phyloP scores from a whole-genome alignment of 2,113 vertebrate genomes.

The Nicator chloris region DNA sequence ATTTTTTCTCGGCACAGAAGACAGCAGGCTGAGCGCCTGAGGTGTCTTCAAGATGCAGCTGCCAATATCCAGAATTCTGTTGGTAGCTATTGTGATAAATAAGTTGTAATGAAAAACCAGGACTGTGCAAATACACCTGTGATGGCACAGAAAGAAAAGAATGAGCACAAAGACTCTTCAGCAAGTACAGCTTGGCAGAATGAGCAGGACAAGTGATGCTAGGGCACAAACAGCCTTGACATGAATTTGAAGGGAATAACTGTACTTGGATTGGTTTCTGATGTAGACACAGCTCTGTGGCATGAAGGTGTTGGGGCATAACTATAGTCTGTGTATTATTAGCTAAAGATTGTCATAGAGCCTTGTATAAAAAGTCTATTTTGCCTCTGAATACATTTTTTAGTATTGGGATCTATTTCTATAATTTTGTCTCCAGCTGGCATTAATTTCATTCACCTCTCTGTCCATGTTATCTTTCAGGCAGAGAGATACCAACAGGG shows the following conservation, averaged over 20 bases:
- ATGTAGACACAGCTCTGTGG: neutral
- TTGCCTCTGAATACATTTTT: neutral
- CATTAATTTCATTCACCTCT: neutral
- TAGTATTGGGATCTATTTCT: neutral
- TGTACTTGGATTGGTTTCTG: neutral
- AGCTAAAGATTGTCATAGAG: neutral
- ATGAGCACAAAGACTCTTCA: neutral
- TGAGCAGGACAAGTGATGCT: neutral
- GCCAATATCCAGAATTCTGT: neutral
- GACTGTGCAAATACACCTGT: neutral
- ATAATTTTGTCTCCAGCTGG: neutral
- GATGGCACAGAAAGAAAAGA: neutral
- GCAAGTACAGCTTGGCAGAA: neutral
- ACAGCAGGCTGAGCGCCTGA: neutral
- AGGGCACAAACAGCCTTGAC: neutral
- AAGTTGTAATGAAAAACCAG: neutral
- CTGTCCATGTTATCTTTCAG: neutral
- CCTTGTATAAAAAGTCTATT: neutral
- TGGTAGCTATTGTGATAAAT: neutral
- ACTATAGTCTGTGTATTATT: neutral
- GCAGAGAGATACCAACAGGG: neutral
- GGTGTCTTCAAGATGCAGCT: neutral
- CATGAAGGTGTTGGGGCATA: neutral
- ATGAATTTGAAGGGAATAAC: neutral
- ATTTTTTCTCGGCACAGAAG: neutral